Evolutionary conservation across 2,888 invertebrate species (phyloP), one percentile per base, ranked within the genome.

Genomic region (Caenorhabditis afra): DNA sequence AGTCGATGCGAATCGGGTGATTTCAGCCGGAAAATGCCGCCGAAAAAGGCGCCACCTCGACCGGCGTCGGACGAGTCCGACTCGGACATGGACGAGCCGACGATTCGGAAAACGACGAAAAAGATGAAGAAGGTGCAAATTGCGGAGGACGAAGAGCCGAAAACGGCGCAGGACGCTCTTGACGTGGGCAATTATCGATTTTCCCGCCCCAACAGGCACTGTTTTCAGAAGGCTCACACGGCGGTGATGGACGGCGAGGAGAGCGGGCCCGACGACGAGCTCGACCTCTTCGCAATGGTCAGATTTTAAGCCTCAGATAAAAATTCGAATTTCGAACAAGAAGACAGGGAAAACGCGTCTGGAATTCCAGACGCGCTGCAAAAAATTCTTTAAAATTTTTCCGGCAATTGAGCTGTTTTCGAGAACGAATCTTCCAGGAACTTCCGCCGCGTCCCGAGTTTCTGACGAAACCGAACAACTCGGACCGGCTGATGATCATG

Each of bases 401-500:
- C n/a, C n/a, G n/a, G n/a, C n/a, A n/a, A n/a, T n/a, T n/a, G n/a
- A n/a, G n/a, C n/a, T n/a, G n/a, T n/a, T n/a, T n/a, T n/a, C n/a
- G n/a, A n/a, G n/a, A n/a, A n/a, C n/a, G n/a, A n/a, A 49, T n/a
- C n/a, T 45, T 12, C 16, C 52, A 81, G 84, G 44, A 23, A 14
- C 58, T 85, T 2, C 83, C 83, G 18, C 62, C 74, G 1, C 49
- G 22, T 14, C 80, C 81, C 12, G 45, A 58, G 1, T 83, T 79
- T 20, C 59, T 68, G 16, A 76, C 67, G 73, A 79, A 94, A 3
- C 93, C 94, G 79, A 94, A 95, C 85, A 92, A 93, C 14, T 93
- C 93, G 50, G 94, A 96, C 0, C 93, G 97, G 18, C 92, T 99
- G 50, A 94, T 99, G 74, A 97, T 99, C 65, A 94, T 94, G 1